phyloP scores from a whole-genome alignment of 2,797 vertebrate genomes.

The Eupleurogrammus muticus region DNA sequence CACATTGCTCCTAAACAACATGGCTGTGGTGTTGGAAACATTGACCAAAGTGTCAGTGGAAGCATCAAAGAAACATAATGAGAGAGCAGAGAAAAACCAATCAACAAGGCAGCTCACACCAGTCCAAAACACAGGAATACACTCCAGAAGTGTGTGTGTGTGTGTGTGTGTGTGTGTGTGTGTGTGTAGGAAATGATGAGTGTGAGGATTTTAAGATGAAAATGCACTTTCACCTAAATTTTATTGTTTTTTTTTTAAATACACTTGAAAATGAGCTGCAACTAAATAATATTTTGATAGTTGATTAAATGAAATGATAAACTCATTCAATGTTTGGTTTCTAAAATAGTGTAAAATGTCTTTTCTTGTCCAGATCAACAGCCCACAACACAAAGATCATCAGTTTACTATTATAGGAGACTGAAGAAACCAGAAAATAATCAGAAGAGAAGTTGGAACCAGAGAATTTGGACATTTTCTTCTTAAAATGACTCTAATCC shows the following conservation, averaged over 20 bases:
- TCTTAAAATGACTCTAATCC: too few relatives aligned
- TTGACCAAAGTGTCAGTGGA: constrained; percentile 76
- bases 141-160: constrained; percentile 20
- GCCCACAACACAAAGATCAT: too few relatives aligned
- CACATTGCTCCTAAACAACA: constrained; percentile 71
- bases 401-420: too few relatives aligned
- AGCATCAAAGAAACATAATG: constrained; percentile 75
- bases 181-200: constrained; percentile 35
- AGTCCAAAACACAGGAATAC: constrained; percentile 59
- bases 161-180: constrained; percentile 30
- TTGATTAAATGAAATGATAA: too few relatives aligned
- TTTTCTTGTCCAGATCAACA: too few relatives aligned
- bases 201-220: constrained; percentile 16
- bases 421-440: too few relatives aligned
- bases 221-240: neutral
- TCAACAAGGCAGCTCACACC: constrained; percentile 74
- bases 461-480: too few relatives aligned
- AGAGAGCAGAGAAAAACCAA: constrained; percentile 76
- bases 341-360: too few relatives aligned
- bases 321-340: too few relatives aligned
- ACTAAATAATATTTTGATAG: too few relatives aligned
- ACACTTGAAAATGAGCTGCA: neutral
- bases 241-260: neutral
- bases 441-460: too few relatives aligned
- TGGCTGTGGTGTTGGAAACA: constrained; percentile 73